Evolutionary conservation across 2,888 invertebrate species (phyloP).

Genomic region (Proisotoma minuta): DNA sequence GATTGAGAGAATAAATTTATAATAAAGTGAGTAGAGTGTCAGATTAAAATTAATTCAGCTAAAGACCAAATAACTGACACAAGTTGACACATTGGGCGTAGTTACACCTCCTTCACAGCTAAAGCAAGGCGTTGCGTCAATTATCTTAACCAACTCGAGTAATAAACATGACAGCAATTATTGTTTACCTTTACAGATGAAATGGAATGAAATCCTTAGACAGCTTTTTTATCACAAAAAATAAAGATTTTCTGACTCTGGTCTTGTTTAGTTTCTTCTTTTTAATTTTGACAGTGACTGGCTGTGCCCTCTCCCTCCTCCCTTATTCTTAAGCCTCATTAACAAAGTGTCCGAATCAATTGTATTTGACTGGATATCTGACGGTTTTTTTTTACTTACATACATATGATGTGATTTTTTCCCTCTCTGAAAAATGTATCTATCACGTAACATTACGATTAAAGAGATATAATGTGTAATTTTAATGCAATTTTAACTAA

Average conservation of each 20-base stretch:
- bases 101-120: conserved; percentile 33
- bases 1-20: too few species aligned
- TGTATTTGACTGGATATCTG: not conserved
- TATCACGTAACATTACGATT: too few species aligned
- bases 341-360: conserved; percentile 6
- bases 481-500: too few species aligned
- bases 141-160: conserved; percentile 41
- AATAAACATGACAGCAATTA: conserved; percentile 45
- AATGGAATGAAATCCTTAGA: conserved; percentile 5
- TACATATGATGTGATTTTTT: not conserved
- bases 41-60: conserved; percentile 21
- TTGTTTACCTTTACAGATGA: conserved; percentile 15
- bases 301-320: conserved; percentile 1
- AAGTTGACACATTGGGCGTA: conserved; percentile 41
- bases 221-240: not conserved
- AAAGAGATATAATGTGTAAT: too few species aligned
- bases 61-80: conserved; percentile 42
- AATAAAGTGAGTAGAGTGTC: too few species aligned
- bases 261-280: conserved; percentile 13
- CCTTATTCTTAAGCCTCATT: not conserved
- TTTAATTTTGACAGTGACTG: conserved; percentile 25
- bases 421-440: not conserved
- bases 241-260: not conserved
- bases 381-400: not conserved
- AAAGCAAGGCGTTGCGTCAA: conserved; percentile 39